Conservation (phyloP, 2,113 vertebrate genomes). For the Onychostruthus taczanowskii region DNA sequence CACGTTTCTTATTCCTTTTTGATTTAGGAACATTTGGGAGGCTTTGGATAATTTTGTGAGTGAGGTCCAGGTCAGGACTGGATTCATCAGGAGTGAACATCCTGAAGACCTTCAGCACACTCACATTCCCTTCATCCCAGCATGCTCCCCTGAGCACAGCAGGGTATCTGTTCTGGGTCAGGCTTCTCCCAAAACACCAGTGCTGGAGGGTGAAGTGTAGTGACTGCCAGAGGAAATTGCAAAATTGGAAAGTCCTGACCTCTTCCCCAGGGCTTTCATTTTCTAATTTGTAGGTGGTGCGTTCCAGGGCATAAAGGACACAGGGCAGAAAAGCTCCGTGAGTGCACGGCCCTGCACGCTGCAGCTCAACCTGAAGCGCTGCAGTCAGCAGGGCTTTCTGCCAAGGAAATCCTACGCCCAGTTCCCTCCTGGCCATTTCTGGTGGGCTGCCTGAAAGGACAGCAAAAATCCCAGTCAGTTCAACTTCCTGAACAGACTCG, state of each 20-base stretch:
- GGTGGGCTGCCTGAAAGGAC: conserved; percentile 32
- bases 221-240: neutral
- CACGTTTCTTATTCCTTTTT: neutral
- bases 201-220: neutral
- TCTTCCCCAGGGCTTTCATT: neutral
- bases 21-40: neutral
- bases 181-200: neutral
- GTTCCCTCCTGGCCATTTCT: conserved; percentile 14
- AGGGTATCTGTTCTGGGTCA: neutral
- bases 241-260: neutral
- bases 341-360: neutral
- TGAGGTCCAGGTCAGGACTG: neutral
- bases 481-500: neutral
- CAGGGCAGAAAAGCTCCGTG: neutral
- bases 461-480: conserved; percentile 15
- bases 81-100: neutral
- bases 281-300: neutral
- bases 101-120: neutral
- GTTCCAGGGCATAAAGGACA: neutral
- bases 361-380: neutral
- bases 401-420: neutral
- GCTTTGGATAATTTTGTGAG: neutral
- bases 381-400: conserved; percentile 23
- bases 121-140: neutral
- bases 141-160: neutral